Evolutionary conservation across 2,797 vertebrate species (phyloP), one percentile per base, ranked within the genome.

Genomic region (Hoplostethus atlanticus): DNA sequence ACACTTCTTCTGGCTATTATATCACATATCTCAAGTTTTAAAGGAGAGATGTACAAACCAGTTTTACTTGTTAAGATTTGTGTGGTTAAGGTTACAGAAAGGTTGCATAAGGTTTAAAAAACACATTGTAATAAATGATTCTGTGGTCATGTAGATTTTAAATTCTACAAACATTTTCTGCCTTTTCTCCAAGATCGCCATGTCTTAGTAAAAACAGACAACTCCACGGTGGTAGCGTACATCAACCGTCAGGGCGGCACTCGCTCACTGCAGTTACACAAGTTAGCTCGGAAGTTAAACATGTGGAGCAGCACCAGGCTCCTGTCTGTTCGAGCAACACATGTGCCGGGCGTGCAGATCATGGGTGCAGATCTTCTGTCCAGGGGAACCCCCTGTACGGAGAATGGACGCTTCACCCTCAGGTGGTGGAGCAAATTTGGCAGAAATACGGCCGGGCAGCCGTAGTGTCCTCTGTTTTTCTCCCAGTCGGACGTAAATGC

Each of bases 401-500:
- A 11, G 62, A 77, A 3, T 56, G 68, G 60, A 12, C 3, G 15
- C 21, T 67, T 6, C 63, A 77, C n/a, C 68, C 31, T 8, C 6
- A 67, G 16, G 28, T 54, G 21, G 46, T 58, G 4, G 8, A 38
- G 3, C 61, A 65, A 36, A 55, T 68, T 12, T 71, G 46, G 63
- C 9, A n/a, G 21, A 16, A 2, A 10, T 65, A 25, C 7, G 17
- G 60, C 6, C 34, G 46, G 6, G 42, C 15, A 2, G 5, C 7
- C 11, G 12, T 68, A 44, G 6, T 72, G 76, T n/a, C 40, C 21
- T 2, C 38, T 70, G 64, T 80, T 25, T 16, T 76, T 74, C 52
- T 69, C 80, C 6, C 28, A 62, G 25, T 21, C 6, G 5, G 42
- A 63, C 9, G 4, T 9, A 6, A 47, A 59, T 3, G 42, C 28